These are phyloP conservation scores for Conus canariensis DNA, from an alignment of 2,888 invertebrate genomes.

Conservation along the genomic window DNA sequence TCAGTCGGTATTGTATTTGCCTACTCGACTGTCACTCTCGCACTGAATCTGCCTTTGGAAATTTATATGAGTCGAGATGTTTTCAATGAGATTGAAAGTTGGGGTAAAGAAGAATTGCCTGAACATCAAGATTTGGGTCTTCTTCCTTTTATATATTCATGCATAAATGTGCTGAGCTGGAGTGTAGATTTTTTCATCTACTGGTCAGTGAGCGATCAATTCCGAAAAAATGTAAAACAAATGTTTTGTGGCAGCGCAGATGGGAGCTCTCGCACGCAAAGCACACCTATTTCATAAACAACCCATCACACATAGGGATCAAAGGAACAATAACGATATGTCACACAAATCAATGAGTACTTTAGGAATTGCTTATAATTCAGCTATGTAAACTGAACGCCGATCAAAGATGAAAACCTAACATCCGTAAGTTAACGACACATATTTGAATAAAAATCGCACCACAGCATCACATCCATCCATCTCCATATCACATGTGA, in stretches of 20 bases:
- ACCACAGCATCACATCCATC: no score
- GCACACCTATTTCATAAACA: background rate
- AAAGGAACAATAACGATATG: no score
- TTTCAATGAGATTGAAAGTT: background rate
- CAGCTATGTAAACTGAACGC: no score
- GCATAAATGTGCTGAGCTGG: constrained; percentile 17
- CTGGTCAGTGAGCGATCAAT: background rate
- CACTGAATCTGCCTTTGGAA: background rate
- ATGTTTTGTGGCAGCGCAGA: background rate
- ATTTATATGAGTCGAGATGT: constrained; percentile 11
- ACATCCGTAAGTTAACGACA: no score
- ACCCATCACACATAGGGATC: background rate
- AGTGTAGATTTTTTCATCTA: constrained; percentile 23
- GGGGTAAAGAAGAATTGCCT: background rate
- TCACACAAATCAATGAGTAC: no score
- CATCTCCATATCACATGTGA: no score
- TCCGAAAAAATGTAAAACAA: background rate
- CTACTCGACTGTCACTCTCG: background rate
- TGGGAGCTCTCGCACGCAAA: background rate
- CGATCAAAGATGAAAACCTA: no score
- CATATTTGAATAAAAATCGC: no score
- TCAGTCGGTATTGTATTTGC: background rate
- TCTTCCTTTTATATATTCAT: background rate
- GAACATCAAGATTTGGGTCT: background rate
- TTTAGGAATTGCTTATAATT: no score